Evolutionary conservation across 2,797 vertebrate species (phyloP), one percentile per base, ranked within the genome.

Genomic region (Lepilemur septentrionalis): DNA sequence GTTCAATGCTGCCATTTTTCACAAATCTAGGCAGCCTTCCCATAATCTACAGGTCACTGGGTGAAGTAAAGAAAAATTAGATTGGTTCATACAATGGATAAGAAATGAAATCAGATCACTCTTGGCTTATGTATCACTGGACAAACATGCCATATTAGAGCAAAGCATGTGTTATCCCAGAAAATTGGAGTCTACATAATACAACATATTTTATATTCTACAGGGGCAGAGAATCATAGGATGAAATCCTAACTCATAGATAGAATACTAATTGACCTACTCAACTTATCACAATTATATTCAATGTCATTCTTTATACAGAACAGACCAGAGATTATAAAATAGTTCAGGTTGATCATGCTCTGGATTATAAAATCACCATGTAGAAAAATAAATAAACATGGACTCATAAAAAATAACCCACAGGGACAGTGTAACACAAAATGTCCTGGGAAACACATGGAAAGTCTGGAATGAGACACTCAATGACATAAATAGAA

Each of bases 51-150:
- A 67, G 72, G 32, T 80, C 59, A 91, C 43, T 63, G 38, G 93
- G 20, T 67, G 12, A 78, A 95, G 55, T 59, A 11, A 91, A 91
- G 63, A 35, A 79, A 84, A 88, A 57, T 88, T 9, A 57, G 12
- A 81, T 30, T 30, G 4, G 9, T n/a, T 87, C 55, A 89, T 52
- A n/a, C 17, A 78, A 81, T 46, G 85, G 73, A 38, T 46, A 80
- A 94, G 59, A 93, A 89, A 80, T 78, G n/a, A 91, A 95, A 76
- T 94, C 38, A 95, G 69, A 78, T 43, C 55, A 89, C 15, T 63
- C 50, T n/a, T 89, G 61, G 25, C 5, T 48, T 76, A 55, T 15
- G 30, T 70, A 79, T 11, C 69, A 57, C 73, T 69, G 18, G 20
- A 38, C 6, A 93, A 93, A 59, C 55, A 41, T n/a, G 12, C n/a